Evolutionary conservation across 2,113 vertebrate species (phyloP).

Genomic region (Hippocampus abdominalis): DNA sequence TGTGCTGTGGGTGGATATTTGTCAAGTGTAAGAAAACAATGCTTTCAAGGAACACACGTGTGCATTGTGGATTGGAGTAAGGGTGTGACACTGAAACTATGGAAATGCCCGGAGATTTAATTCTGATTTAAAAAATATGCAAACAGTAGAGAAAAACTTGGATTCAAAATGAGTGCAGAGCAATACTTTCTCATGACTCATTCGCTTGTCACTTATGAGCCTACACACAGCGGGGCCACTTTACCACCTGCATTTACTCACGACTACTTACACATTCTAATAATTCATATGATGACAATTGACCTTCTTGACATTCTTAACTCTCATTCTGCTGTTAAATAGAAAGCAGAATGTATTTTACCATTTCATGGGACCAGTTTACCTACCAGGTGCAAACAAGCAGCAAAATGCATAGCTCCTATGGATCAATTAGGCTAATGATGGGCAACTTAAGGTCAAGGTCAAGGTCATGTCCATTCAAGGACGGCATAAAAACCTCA

Average conservation of each 20-base stretch:
- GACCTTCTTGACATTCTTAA: too few relatives aligned
- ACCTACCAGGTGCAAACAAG: too few relatives aligned
- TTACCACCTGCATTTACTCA: conserved; percentile 41
- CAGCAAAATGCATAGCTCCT: too few relatives aligned
- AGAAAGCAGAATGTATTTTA: too few relatives aligned
- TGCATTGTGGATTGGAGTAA: neutral
- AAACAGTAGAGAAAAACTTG: conserved; percentile 16
- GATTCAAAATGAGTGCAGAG: conserved; percentile 59
- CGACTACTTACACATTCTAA: neutral
- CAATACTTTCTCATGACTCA: conserved; percentile 60
- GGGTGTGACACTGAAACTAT: neutral
- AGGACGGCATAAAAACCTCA: too few relatives aligned
- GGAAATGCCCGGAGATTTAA: neutral
- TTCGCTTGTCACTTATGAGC: conserved; percentile 25
- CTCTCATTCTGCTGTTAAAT: too few relatives aligned
- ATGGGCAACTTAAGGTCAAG: too few relatives aligned
- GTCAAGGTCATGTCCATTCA: too few relatives aligned
- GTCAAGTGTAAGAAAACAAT: neutral
- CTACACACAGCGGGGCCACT: conserved; percentile 31
- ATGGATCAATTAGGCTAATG: too few relatives aligned
- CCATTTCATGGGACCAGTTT: too few relatives aligned
- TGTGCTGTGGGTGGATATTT: neutral
- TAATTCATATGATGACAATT: neutral
- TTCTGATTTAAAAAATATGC: neutral
- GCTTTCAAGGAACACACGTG: neutral